phyloP scores from a whole-genome alignment of 2,888 invertebrate genomes.

The Cantharis flavilabris region DNA sequence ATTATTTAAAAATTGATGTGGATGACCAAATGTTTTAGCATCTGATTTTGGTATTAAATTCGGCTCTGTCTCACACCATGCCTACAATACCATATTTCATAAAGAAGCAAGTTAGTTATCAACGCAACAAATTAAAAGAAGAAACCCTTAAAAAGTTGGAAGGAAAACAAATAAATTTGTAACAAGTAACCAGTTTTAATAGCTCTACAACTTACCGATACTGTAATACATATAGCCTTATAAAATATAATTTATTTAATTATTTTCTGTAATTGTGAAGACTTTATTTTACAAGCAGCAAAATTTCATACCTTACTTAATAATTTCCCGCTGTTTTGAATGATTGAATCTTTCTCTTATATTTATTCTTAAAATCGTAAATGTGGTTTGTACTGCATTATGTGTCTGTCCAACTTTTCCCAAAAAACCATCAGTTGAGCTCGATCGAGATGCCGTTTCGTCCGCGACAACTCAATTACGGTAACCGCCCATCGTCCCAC shows the following conservation, averaged over 20 bases:
- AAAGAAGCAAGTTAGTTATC: background rate
- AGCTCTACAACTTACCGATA: background rate
- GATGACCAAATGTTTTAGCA: background rate
- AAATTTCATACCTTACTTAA: background rate
- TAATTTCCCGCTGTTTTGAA: background rate
- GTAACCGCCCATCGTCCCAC: slow-evolving; percentile 97
- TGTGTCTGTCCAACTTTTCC: slow-evolving; percentile 93
- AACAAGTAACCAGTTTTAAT: background rate
- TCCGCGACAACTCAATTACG: slow-evolving; percentile 87
- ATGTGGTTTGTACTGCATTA: slow-evolving; percentile 87
- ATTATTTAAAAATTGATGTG: too few species aligned
- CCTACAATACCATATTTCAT: background rate
- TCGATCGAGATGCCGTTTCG: slow-evolving; percentile 94
- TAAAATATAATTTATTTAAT: background rate
- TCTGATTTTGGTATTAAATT: background rate
- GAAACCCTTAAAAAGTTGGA: background rate
- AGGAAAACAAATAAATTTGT: background rate
- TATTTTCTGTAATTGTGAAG: background rate
- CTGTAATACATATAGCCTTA: background rate
- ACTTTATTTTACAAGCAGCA: background rate
- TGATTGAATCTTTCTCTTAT: background rate
- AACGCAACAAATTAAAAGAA: background rate
- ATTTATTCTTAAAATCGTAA: slow-evolving; percentile 68
- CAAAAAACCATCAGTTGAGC: slow-evolving; percentile 95
- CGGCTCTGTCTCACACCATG: slow-evolving; percentile 8